Percentiles rank a stretch among this genome's conserved stretches.
These are phyloP conservation scores for Lasioglossum figueresi DNA, from an alignment of 2,888 invertebrate species.

Conservation along the genomic window DNA sequence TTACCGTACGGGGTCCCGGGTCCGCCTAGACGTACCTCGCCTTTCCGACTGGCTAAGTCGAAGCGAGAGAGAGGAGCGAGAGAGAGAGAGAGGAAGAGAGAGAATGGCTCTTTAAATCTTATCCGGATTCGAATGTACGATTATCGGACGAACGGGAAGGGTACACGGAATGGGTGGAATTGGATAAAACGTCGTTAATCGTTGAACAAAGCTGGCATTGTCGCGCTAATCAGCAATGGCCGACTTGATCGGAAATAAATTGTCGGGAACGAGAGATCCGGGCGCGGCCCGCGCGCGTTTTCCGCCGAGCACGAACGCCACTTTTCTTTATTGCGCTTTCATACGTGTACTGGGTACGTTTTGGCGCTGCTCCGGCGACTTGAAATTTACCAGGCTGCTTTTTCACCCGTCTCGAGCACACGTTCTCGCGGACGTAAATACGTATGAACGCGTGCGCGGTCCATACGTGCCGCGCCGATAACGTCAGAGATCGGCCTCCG, in stretches of 20 bases:
- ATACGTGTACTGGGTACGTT: slow-evolving; percentile 70
- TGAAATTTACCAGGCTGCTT: slow-evolving; percentile 63
- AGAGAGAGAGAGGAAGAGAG: slow-evolving; percentile 24
- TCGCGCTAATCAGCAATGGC: slow-evolving; percentile 72
- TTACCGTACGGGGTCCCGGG: slow-evolving; percentile 43
- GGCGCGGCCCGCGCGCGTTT: slow-evolving; percentile 41
- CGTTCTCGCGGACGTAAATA: slow-evolving; percentile 61
- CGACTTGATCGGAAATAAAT: slow-evolving; percentile 73
- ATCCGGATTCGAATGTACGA: slow-evolving; percentile 70
- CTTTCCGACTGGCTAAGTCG: background rate
- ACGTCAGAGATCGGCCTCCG: background rate
- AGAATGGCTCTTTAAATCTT: slow-evolving; percentile 72
- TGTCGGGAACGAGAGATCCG: slow-evolving; percentile 41
- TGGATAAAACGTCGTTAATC: slow-evolving; percentile 73
- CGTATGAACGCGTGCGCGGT: slow-evolving; percentile 25
- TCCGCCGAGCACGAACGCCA: slow-evolving; percentile 70
- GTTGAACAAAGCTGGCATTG: slow-evolving; percentile 71
- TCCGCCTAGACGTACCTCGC: slow-evolving; percentile 5
- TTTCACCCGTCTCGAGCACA: slow-evolving; percentile 57
- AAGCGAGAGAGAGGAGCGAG: slow-evolving; percentile 4
- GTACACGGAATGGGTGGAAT: slow-evolving; percentile 74
- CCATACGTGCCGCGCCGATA: slow-evolving; percentile 17
- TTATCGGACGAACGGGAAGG: slow-evolving; percentile 65
- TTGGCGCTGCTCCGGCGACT: slow-evolving; percentile 44
- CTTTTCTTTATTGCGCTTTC: slow-evolving; percentile 76